A percentile compares a stretch with the other conserved stretches of the same genome.
These are phyloP conservation scores for Rhea americana DNA, from an alignment of 2,113 vertebrate species.

Conservation along the genomic window DNA sequence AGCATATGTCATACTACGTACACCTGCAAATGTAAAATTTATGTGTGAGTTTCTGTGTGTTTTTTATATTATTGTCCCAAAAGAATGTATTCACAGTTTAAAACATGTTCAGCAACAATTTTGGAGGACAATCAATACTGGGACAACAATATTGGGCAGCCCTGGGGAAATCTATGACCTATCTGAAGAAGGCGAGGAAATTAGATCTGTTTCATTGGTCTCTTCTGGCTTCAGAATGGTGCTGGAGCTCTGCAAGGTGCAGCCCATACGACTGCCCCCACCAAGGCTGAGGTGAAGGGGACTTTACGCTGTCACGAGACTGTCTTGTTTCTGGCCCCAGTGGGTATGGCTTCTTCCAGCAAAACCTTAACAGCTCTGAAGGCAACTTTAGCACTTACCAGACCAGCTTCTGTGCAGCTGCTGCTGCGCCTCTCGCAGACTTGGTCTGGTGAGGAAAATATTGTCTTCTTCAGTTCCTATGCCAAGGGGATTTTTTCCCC, in stretches of 20 bases:
- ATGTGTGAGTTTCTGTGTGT: background rate
- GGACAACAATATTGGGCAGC: background rate
- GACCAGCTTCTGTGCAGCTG: fast-evolving
- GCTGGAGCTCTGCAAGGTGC: background rate
- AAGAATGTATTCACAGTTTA: background rate
- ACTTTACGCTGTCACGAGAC: background rate
- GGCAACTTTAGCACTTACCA: fast-evolving
- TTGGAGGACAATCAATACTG: background rate
- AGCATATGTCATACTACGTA: background rate
- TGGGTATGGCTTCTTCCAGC: fast-evolving
- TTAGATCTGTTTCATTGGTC: background rate
- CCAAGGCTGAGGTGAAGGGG: background rate
- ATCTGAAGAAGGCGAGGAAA: background rate
- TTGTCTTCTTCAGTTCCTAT: background rate
- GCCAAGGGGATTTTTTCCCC: background rate
- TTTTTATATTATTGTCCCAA: background rate
- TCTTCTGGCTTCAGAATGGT: background rate
- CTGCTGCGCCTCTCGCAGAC: background rate
- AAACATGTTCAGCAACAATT: background rate
- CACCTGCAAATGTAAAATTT: background rate
- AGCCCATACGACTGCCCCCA: background rate
- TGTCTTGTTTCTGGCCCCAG: background rate
- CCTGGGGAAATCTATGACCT: background rate
- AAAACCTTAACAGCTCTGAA: background rate
- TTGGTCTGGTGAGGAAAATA: background rate